Evolutionary conservation across 2,113 vertebrate species (phyloP), one percentile per base, ranked within the genome.

Genomic region (Thunnus maccoyii): DNA sequence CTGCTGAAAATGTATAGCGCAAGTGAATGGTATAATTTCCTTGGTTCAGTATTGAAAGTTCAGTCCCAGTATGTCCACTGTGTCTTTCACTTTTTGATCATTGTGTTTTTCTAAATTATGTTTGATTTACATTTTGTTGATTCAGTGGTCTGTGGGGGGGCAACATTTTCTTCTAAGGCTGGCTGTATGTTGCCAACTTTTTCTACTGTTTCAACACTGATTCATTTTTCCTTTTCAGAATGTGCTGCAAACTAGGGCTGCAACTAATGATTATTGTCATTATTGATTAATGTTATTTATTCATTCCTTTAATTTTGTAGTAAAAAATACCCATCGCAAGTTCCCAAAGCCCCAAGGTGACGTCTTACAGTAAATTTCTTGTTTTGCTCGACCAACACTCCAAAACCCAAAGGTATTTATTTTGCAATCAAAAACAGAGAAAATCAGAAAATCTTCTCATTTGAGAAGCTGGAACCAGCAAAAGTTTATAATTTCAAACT

Each of bases 61-160:
- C 47, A 6, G 17, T 41, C 70, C 44, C 25, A 57, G 63, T 60
- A 68, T 32, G 22, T 63, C 51, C 55, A 80, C 62, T 41, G 52
- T 66, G 47, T 54, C 65, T 79, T 72, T 65, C 17, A 17, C 56
- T 54, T 41, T 72, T 76, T 41, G 14, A 68, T 76, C 46, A 13
- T 11, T 57, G 30, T n/a, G 6, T 65, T 60, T 51, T 64, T 71
- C 16, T 55, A 52, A 55, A 76, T 74, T 15, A 11, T 47, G 70
- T 74, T 65, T 76, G 63, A 85, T 85, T 70, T 71, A 77, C 51
- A 66, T 86, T 48, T 78, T 73, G 67, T 17, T 73, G 72, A 83
- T 32, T 58, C 68, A 73, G n/a, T 11, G 22, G 20, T 76, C 46
- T 60, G n/a, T 15, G 54, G 46, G 25, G 36, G 36, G 36, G 36